A percentile compares a stretch with the other conserved stretches of the same genome.
Conservation (phyloP, 2,113 vertebrate species). For the Nycticorax nycticorax region DNA sequence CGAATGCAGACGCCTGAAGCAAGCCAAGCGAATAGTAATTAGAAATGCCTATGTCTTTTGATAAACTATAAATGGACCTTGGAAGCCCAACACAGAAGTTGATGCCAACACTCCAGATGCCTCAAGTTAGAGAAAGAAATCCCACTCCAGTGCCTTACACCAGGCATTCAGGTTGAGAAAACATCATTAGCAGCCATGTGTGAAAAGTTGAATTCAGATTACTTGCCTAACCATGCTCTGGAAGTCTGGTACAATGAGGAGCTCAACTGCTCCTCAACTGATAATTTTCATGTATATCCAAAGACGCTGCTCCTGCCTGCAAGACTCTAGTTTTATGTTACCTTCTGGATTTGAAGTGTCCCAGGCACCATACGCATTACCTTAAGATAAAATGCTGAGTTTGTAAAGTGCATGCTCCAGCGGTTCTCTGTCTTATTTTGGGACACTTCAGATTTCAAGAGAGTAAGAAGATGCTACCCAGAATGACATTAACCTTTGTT, state of each 20-base stretch:
- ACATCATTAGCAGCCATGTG: not conserved
- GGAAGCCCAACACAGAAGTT: not conserved
- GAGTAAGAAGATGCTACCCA: not conserved
- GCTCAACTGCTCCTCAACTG: not conserved
- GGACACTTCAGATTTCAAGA: not conserved
- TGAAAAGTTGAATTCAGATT: not conserved
- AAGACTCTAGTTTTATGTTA: not conserved
- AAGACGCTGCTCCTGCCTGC: not conserved
- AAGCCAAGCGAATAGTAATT: not conserved
- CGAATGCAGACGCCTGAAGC: not conserved
- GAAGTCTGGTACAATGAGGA: not conserved
- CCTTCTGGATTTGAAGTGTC: not conserved
- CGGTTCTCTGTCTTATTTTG: not conserved
- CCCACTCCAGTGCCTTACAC: not conserved
- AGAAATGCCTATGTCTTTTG: not conserved
- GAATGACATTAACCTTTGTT: not conserved
- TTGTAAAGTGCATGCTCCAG: not conserved
- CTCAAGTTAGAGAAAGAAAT: slow-evolving; percentile 3
- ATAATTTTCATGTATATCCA: not conserved
- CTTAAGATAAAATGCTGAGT: not conserved
- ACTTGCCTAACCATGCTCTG: not conserved
- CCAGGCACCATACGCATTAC: not conserved
- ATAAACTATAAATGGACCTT: not conserved
- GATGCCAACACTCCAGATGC: not conserved
- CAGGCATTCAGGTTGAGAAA: not conserved